Percentiles rank a stretch among this genome's conserved stretches.
Evolutionary conservation across 1,140 invertebrate species (phyloP).

Genomic region (Cydia strobilella): DNA sequence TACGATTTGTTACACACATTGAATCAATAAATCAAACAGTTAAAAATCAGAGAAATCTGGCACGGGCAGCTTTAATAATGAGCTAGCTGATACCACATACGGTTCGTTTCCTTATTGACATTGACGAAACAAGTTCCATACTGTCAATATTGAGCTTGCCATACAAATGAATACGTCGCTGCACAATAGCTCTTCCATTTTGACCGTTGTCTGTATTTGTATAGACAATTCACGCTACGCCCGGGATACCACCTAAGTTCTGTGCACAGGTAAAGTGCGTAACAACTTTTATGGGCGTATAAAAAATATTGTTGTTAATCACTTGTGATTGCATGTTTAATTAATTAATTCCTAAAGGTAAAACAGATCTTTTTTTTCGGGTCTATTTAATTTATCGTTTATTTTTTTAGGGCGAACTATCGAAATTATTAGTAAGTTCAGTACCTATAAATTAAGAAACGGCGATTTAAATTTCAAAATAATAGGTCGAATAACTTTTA

Average conservation of each 20-base stretch:
- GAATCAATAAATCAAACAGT: background rate
- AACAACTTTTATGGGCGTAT: background rate
- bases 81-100: conserved; percentile 45
- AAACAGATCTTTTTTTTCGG: background rate
- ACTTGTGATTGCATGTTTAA: background rate
- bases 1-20: background rate
- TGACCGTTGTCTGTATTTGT: conserved; percentile 70
- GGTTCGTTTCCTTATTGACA: conserved; percentile 58
- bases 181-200: conserved; percentile 76
- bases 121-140: conserved; percentile 66
- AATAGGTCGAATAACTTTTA: too few relatives aligned
- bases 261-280: conserved; percentile 18
- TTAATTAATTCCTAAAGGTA: background rate
- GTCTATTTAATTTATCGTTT: too few relatives aligned
- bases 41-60: background rate
- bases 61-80: conserved; percentile 43
- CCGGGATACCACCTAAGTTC: conserved; percentile 65
- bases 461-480: too few relatives aligned
- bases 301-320: background rate
- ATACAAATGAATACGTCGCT: conserved; percentile 79
- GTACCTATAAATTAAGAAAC: too few relatives aligned
- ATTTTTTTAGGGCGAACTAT: too few relatives aligned
- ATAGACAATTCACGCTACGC: conserved; percentile 67
- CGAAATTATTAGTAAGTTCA: too few relatives aligned
- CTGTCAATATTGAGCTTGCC: conserved; percentile 72